phyloP scores from a whole-genome alignment of 2,797 vertebrate genomes.

The Mormyrus hasselquistii region DNA sequence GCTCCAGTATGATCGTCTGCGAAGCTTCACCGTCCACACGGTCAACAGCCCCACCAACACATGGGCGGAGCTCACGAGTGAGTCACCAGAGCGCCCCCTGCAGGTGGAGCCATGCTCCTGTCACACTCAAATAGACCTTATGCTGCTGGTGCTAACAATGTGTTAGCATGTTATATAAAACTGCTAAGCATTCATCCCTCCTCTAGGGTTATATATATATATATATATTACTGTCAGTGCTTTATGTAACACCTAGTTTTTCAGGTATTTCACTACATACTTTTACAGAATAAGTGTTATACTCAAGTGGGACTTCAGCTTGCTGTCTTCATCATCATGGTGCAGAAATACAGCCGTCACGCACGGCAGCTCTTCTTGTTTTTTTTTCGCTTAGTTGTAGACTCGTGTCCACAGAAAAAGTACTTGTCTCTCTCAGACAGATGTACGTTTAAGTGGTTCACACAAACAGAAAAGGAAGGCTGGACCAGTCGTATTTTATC shows the following conservation, averaged over 20 bases:
- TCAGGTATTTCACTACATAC: not conserved
- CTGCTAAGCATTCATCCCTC: not conserved
- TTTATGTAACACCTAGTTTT: not conserved
- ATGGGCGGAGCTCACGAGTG: constrained; percentile 85
- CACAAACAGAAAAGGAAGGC: not conserved
- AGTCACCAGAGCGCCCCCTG: constrained; percentile 43
- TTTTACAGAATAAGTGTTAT: not conserved
- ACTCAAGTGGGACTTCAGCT: not conserved
- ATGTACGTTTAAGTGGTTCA: not conserved
- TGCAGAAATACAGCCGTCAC: not conserved
- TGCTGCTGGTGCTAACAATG: not conserved
- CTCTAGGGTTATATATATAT: not conserved
- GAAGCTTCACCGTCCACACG: constrained; percentile 66
- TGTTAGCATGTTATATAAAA: not conserved
- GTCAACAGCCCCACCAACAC: constrained; percentile 58
- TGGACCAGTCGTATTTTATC: not conserved
- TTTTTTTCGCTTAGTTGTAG: not conserved
- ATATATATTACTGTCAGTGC: not conserved
- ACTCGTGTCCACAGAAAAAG: not conserved
- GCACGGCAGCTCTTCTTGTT: not conserved
- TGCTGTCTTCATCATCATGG: not conserved
- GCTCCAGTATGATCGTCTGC: constrained; percentile 73
- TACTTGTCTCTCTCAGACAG: not conserved
- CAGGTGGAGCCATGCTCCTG: constrained; percentile 4
- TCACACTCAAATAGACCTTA: not conserved